Percentiles rank a stretch among this genome's conserved stretches.
Evolutionary conservation across 2,797 vertebrate genomes (phyloP).

Genomic region (Pseudomugil tenellus): DNA sequence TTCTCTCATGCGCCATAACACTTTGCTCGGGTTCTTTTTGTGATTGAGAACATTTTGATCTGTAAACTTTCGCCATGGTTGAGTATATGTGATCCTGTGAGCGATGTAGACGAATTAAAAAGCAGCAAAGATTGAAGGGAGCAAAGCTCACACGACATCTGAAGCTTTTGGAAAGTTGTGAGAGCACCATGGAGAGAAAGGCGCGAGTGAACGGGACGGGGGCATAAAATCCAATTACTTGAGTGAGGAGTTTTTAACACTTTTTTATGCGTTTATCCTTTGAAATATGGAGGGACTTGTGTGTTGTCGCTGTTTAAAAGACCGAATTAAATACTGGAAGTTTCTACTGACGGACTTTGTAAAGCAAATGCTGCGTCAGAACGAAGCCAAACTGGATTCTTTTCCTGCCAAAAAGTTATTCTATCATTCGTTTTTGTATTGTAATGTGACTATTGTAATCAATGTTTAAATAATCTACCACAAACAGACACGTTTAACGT

Average conservation of each 20-base stretch:
- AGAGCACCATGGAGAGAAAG: slow-evolving; percentile 81
- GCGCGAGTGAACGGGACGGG: slow-evolving; percentile 76
- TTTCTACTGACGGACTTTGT: slow-evolving; percentile 48
- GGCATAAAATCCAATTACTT: slow-evolving; percentile 86
- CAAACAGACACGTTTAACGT: not conserved
- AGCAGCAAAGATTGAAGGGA: slow-evolving; percentile 69
- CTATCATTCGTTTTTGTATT: not conserved
- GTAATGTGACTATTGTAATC: slow-evolving; percentile 23
- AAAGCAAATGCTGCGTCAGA: slow-evolving; percentile 46
- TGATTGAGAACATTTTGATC: slow-evolving; percentile 81
- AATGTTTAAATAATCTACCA: not conserved
- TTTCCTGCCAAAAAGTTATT: slow-evolving; percentile 6
- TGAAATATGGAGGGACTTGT: slow-evolving; percentile 63
- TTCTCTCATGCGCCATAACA: slow-evolving; percentile 84
- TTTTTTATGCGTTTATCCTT: slow-evolving; percentile 75
- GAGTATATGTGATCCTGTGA: slow-evolving; percentile 81
- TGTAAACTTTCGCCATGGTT: slow-evolving; percentile 75
- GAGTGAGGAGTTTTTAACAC: slow-evolving; percentile 78
- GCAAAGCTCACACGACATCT: slow-evolving; percentile 78
- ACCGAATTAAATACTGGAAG: slow-evolving; percentile 65
- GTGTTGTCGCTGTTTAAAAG: slow-evolving; percentile 44
- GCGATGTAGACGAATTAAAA: slow-evolving; percentile 73
- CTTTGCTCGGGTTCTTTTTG: slow-evolving; percentile 69
- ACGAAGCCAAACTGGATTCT: slow-evolving; percentile 30
- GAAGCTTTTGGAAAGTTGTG: slow-evolving; percentile 74